Percentiles rank a stretch among this genome's conserved stretches.
Evolutionary conservation across 1,140 invertebrate genomes (phyloP).

Genomic region (Acyrthosiphon pisum): DNA sequence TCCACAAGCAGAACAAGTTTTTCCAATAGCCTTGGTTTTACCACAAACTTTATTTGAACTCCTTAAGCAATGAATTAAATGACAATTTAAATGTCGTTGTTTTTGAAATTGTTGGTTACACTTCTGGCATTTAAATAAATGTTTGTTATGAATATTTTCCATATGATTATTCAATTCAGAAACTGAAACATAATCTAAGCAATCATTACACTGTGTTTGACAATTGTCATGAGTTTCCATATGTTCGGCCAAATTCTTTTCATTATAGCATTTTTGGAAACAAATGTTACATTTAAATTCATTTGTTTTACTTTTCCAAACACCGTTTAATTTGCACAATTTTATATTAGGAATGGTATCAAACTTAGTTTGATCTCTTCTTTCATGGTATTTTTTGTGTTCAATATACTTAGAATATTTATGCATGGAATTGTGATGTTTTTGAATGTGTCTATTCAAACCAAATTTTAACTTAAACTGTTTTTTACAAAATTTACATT

Average conservation of each 20-base stretch:
- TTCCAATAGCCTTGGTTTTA: not conserved
- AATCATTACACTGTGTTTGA: not conserved
- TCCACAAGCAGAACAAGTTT: not conserved
- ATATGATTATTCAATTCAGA: not conserved
- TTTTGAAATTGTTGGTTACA: not conserved
- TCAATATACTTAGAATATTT: not conserved
- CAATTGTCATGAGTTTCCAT: not conserved
- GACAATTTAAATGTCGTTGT: not conserved
- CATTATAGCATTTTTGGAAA: not conserved
- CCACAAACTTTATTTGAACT: not conserved
- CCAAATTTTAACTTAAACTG: slow-evolving; percentile 2
- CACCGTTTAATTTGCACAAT: slow-evolving; percentile 32
- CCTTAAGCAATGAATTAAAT: slow-evolving; percentile 2
- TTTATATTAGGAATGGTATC: not conserved
- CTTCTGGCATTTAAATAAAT: not conserved
- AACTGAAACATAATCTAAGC: not conserved
- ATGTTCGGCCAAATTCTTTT: slow-evolving; percentile 23
- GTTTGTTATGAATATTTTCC: not conserved
- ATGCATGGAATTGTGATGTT: not conserved
- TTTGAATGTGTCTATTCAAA: slow-evolving; percentile 9
- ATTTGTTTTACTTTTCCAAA: slow-evolving; percentile 46
- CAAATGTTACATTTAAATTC: slow-evolving; percentile 26
- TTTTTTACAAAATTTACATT: slow-evolving; percentile 25
- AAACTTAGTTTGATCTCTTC: not conserved
- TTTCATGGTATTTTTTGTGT: not conserved